Percentiles rank a stretch among this genome's conserved stretches.
Evolutionary conservation across 2,888 invertebrate genomes (phyloP).

Genomic region (Ectobius pallidus): DNA sequence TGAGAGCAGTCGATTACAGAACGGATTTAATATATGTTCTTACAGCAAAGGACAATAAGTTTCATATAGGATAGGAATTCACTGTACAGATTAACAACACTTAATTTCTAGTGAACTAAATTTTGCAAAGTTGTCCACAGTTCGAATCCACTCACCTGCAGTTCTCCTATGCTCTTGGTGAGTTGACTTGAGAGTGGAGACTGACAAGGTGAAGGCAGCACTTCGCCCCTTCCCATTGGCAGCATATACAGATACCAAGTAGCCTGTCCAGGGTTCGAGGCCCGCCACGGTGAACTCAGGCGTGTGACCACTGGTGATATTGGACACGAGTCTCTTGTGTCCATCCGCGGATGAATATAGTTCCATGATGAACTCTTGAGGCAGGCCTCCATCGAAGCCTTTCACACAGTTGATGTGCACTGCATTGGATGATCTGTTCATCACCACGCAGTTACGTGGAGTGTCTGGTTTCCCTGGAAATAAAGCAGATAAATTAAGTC

Average conservation of each 20-base stretch:
- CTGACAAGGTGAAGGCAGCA: conserved; percentile 54
- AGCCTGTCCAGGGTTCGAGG: conserved; percentile 59
- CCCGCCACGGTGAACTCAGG: conserved; percentile 60
- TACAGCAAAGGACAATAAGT: too few species aligned
- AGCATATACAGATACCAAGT: conserved; percentile 58
- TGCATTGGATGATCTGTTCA: conserved; percentile 60
- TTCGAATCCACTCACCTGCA: conserved; percentile 48
- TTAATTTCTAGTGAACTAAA: too few species aligned
- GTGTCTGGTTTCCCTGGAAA: conserved; percentile 56
- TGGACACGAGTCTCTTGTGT: conserved; percentile 51
- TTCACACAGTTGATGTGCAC: conserved; percentile 58
- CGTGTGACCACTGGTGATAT: conserved; percentile 52
- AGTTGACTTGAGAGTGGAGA: conserved; percentile 58
- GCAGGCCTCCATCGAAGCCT: conserved; percentile 62
- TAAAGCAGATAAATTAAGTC: too few species aligned
- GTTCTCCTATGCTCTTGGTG: conserved; percentile 57
- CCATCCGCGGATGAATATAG: conserved; percentile 44
- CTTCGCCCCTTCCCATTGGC: conserved; percentile 64
- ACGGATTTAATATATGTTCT: too few species aligned
- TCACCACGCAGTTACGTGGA: conserved; percentile 57
- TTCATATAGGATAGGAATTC: too few species aligned
- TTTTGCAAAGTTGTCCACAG: too few species aligned
- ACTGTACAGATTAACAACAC: too few species aligned
- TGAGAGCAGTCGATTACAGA: too few species aligned
- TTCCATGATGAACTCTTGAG: conserved; percentile 56